Evolutionary conservation across 2,888 invertebrate genomes (phyloP), one percentile per base, ranked within the genome.

Genomic region (Caenorhabditis sp.): DNA sequence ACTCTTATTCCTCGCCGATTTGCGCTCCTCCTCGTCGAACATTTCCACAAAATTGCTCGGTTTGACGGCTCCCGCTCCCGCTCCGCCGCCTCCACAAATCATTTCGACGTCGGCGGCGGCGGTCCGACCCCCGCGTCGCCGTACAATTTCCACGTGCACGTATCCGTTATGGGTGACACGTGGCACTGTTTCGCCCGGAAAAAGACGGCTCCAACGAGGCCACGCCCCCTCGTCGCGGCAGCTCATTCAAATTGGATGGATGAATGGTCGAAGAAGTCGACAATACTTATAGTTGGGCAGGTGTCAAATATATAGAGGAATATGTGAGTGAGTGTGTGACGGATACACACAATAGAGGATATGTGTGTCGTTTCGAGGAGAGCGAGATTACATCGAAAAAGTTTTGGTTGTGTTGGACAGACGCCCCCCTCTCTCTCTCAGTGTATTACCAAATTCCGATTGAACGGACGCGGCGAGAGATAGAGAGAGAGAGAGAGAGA

Each of bases 181-280:
- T 48, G 76, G 63, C 45, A 61, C 7, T 2, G 37, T 27, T 13
- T 65, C 65, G 39, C 41, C 41, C 9, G 56, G 56, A 46, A 71
- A 77, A 5, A 77, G 37, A 26, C 63, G 70, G 26, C 41, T 48
- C 77, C 77, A 77, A 32, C 77, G 65, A 24, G 65, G 71, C 77
- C 77, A 77, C 48, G 46, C 50, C 39, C 22, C 59, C 17, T 56
- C 56, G 17, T 9, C 9, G 41, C 15, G 15, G n/a, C 48, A 56
- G 66, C 66, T 48, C 66, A 66, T 66, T 7, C n/a, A 15, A 37
- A 17, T 5, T n/a, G 48, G 15, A 48, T 6, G 24, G 8, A 20
- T 22, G n/a, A n/a, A n/a, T n/a, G n/a, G n/a, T n/a, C n/a, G n/a
- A n/a, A n/a, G n/a, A n/a, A n/a, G n/a, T n/a, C n/a, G n/a, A n/a